A percentile compares a stretch with the other conserved stretches of the same genome.
These are phyloP conservation scores for Gymnodraco acuticeps DNA, from an alignment of 2,797 vertebrate genomes.

Conservation along the genomic window DNA sequence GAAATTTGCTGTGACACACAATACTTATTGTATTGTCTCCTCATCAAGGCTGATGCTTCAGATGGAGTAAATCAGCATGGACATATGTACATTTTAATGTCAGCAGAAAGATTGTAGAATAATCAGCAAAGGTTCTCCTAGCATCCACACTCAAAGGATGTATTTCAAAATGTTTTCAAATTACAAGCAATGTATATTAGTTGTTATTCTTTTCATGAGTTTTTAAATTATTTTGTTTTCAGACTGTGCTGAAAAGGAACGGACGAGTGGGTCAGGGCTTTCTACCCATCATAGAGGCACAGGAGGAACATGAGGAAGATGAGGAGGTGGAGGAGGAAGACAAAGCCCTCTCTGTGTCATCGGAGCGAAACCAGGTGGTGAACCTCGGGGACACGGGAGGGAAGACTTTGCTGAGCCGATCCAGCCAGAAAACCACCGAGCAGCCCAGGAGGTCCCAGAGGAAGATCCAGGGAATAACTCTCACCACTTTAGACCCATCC, in stretches of 20 bases:
- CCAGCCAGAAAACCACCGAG: slow-evolving; percentile 36
- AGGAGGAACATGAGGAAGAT: slow-evolving; percentile 60
- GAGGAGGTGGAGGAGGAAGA: slow-evolving; percentile 65
- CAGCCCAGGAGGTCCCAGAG: slow-evolving; percentile 54
- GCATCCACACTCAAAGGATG: background rate
- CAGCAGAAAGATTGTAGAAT: background rate
- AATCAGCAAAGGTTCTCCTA: background rate
- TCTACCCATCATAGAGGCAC: slow-evolving; percentile 66
- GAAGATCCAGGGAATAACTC: slow-evolving; percentile 85
- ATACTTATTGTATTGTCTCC: background rate
- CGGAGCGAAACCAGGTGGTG: slow-evolving; percentile 43
- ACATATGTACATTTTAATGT: slow-evolving; percentile 30
- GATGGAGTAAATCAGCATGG: background rate
- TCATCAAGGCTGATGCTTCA: slow-evolving; percentile 16
- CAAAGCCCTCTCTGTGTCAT: slow-evolving; percentile 34
- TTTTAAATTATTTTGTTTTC: slow-evolving; percentile 15
- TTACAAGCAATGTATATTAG: background rate
- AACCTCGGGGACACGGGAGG: slow-evolving; percentile 55
- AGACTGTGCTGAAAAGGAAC: slow-evolving; percentile 79
- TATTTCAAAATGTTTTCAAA: slow-evolving; percentile 2
- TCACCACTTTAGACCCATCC: slow-evolving; percentile 85
- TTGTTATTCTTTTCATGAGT: background rate
- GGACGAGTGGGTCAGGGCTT: slow-evolving; percentile 78
- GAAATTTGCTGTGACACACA: slow-evolving; percentile 7
- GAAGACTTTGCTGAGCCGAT: slow-evolving; percentile 56